phyloP scores from a whole-genome alignment of 2,797 vertebrate species.

The Delichon dasypus region DNA sequence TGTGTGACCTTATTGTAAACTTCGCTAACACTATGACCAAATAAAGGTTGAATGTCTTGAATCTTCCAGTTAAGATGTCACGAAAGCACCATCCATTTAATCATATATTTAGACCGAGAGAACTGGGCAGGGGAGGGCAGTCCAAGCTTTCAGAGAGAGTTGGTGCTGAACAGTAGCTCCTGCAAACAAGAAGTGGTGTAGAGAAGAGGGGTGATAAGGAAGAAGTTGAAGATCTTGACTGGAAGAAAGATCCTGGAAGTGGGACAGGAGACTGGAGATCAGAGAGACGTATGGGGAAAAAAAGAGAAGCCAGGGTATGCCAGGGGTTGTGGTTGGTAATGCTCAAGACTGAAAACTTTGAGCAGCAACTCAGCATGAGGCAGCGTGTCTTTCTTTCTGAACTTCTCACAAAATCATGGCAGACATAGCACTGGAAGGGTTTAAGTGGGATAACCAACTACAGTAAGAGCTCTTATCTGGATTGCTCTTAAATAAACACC shows the following conservation, averaged over 20 bases:
- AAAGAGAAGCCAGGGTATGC: neutral
- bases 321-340: accelerated
- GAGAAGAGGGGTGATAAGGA: neutral
- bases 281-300: neutral
- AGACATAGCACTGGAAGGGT: neutral
- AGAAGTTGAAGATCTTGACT: neutral
- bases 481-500: neutral
- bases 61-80: neutral
- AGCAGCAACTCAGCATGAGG: neutral
- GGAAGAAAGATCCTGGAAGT: neutral
- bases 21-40: neutral
- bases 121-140: neutral
- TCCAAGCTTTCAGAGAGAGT: neutral
- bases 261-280: neutral
- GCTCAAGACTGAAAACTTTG: neutral
- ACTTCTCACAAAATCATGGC: neutral
- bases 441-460: neutral
- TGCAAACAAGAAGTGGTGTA: neutral
- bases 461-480: neutral
- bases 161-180: neutral
- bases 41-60: neutral
- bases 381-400: neutral
- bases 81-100: neutral
- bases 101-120: neutral
- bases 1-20: accelerated